Base-by-base conservation (phyloP, 2,797 vertebrate genomes). In the Amblyopsis hoosieri region DNA sequence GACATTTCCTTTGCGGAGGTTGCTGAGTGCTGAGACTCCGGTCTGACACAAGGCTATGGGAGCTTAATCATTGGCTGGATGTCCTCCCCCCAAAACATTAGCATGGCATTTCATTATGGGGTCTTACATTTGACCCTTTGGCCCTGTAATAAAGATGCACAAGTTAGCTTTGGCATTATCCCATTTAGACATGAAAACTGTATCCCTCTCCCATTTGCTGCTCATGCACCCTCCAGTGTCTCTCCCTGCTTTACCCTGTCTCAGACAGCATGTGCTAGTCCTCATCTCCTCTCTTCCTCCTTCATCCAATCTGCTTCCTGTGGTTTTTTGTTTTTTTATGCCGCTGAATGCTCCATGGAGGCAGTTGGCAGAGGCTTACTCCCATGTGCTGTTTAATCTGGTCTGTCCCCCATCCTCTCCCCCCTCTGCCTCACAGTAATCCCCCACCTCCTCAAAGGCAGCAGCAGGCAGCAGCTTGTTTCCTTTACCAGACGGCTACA, bases 401-500 rank as follows among this genome's bases (percentile, higher is more conserved):
- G 23, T 68, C 75, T 72, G 64, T 74, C 75, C 73, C 45, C 65
- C 73, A 81, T 86, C 80, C 85, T 86, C 80, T 78, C 54, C 74
- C 73, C 85, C 79, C 79, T 82, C 82, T 83, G 81, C 78, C 81
- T 84, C 63, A 80, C 85, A 86, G 23, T 23, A 23, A 54, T 29
- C 52, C 19, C 19, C 12, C 52, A 29, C 52, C 12, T 1, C 19
- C 52, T 31, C 37, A 37, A 37, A 37, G 37, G 37, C 37, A 37
- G 37, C 37, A 37, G 37, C 37, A 9, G 23, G 23, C 23, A 37
- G 37, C 37, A 37, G 37, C 6, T 37, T 37, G 37, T 37, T 37
- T 37, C 37, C 37, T 37, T 37, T 37, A 37, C 37, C 37, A 37
- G 37, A 37, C 37, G 37, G 37, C 9, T 37, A 6, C 37, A 37